Base-by-base conservation (phyloP, 2,888 invertebrate genomes). In the Oscheius myriophilus region DNA sequence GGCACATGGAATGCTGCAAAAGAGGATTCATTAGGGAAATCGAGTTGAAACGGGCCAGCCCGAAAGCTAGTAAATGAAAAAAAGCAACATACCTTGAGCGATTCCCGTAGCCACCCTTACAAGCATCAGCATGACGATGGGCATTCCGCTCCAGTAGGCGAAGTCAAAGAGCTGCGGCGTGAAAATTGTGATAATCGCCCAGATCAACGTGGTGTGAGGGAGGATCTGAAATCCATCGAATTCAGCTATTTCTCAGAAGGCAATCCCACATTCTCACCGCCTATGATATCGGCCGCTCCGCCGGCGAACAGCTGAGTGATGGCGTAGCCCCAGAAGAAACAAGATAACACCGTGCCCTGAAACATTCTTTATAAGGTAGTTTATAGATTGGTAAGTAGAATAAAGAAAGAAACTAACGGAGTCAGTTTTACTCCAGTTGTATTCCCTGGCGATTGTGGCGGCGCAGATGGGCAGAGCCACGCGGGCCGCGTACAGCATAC, bases 281-380 rank as follows among this genome's bases (percentile, higher is more conserved):
- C 75, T 54, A 72, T 68, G 53, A 69, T 70, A 76, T 89, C 89
- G 70, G 89, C 88, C 23, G 89, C 78, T 70, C 87, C 87, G 2
- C 89, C 89, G 26, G 89, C 89, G n/a, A 88, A 82, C 54, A 88
- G 83, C 84, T 89, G 89, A 0, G 92, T 92, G 72, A 91, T 86
- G 0, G 91, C 91, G 82, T 92, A 92, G 57, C 92, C 92, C 91
- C 92, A 92, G 85, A 92, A 92, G 84, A 92, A 92, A 26, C 91
- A 91, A 25, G 91, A 91, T 33, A 92, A 87, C 58, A 92, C 90
- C 0, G 91, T 90, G n/a, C 92, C 92, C 87, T 87, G 72, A 33
- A 72, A 67, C 43, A 41, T 21, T 41, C 1, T 33, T 33, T 33
- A 33, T 3, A 9, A 33, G 33, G n/a, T n/a, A n/a, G n/a, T n/a